Percentiles rank a stretch among this genome's conserved stretches.
These are phyloP conservation scores for Setipinna tenuifilis DNA, from an alignment of 2,797 vertebrate genomes.

Conservation along the genomic window DNA sequence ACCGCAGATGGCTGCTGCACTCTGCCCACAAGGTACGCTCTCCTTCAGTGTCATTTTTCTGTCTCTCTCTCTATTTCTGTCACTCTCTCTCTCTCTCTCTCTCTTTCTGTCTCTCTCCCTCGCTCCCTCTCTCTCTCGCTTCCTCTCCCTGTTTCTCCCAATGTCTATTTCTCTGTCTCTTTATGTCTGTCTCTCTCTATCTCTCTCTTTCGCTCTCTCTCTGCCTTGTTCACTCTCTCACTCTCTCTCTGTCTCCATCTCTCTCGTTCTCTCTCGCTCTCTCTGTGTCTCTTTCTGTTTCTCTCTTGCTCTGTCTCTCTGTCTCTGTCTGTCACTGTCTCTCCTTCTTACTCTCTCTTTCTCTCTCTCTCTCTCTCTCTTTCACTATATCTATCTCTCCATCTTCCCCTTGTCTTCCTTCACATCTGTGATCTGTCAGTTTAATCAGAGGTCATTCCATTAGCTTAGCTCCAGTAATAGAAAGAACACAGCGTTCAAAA, in stretches of 20 bases:
- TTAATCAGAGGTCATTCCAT: neutral
- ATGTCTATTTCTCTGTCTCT: neutral
- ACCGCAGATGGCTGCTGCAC: conserved; percentile 90
- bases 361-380: too few species aligned
- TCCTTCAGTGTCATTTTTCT: neutral
- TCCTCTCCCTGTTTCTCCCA: neutral
- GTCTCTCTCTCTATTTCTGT: neutral
- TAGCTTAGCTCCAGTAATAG: neutral
- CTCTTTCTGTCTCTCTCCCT: neutral
- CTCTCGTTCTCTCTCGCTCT: too few species aligned
- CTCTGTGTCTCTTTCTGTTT: too few species aligned
- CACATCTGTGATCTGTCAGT: neutral
- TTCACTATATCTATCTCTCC: too few species aligned
- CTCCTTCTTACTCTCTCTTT: too few species aligned
- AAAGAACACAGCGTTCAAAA: neutral
- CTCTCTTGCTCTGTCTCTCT: neutral
- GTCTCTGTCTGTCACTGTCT: too few species aligned
- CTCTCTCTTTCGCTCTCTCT: neutral
- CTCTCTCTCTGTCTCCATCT: too few species aligned
- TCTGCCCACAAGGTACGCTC: conserved; percentile 82
- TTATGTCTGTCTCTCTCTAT: neutral
- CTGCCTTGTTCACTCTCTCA: too few species aligned
- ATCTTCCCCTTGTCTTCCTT: neutral
- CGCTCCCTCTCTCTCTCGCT: neutral
- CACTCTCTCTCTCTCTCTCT: neutral